phyloP scores from a whole-genome alignment of 2,888 invertebrate species.

The Molanna angustata region DNA sequence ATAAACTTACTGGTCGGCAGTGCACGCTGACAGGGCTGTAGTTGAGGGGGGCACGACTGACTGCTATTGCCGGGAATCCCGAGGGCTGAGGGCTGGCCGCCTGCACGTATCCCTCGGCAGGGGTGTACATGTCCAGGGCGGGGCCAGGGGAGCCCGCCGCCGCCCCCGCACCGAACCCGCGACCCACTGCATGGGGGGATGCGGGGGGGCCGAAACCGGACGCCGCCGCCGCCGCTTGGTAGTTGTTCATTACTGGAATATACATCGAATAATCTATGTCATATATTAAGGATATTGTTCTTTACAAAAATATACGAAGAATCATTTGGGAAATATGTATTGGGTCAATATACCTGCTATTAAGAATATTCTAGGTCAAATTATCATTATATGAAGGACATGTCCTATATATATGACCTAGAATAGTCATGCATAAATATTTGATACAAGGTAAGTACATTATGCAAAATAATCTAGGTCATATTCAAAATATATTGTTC shows the following conservation, averaged over 20 bases:
- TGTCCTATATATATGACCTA: too few relatives aligned
- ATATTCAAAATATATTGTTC: too few relatives aligned
- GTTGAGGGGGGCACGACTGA: conserved; percentile 90
- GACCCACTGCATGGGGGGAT: conserved; percentile 73
- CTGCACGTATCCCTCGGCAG: conserved; percentile 91
- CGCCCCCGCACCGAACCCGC: conserved; percentile 86
- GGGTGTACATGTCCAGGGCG: conserved; percentile 91
- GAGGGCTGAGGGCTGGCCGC: conserved; percentile 97
- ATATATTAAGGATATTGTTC: too few relatives aligned
- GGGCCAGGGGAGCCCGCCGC: conserved; percentile 91
- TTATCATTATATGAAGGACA: too few relatives aligned
- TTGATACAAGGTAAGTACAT: too few relatives aligned
- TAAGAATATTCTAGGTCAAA: too few relatives aligned
- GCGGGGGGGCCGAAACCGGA: conserved; percentile 80
- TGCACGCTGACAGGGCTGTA: conserved; percentile 81
- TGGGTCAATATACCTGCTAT: too few relatives aligned
- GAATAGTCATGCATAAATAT: too few relatives aligned
- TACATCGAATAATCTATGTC: too few relatives aligned
- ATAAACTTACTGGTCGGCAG: conserved; percentile 31
- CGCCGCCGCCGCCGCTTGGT: conserved; percentile 76
- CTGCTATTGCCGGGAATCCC: conserved; percentile 91
- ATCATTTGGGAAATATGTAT: too few relatives aligned
- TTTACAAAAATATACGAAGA: too few relatives aligned
- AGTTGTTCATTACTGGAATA: conserved; percentile 95
- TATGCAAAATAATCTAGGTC: too few relatives aligned